Conservation (phyloP, 2,797 vertebrate species). For the Ctenopoma multispine region DNA sequence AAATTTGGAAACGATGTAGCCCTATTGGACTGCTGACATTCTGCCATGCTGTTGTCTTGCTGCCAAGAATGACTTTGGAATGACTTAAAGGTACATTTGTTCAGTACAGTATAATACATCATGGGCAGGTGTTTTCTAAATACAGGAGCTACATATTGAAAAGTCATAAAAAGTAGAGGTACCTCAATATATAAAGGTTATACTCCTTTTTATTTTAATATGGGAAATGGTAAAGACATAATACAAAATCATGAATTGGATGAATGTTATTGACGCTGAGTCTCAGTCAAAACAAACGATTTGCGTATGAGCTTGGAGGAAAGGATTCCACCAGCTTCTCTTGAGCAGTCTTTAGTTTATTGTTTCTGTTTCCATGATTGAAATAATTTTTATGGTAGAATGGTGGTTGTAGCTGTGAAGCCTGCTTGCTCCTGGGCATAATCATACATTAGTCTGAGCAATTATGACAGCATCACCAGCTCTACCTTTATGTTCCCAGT, state of each 20-base stretch:
- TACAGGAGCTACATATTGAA: not conserved
- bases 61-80: slow-evolving; percentile 9
- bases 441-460: slow-evolving; percentile 5
- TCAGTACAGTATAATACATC: not conserved
- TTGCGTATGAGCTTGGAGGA: not conserved
- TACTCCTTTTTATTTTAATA: not conserved
- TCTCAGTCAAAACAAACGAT: not conserved
- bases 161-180: not conserved
- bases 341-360: not conserved
- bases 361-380: not conserved
- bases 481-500: slow-evolving; percentile 2
- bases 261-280: not conserved
- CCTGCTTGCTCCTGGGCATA: not conserved
- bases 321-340: not conserved
- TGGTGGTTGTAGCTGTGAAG: not conserved
- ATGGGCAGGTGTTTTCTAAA: not conserved
- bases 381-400: not conserved
- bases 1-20: slow-evolving; percentile 3
- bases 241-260: not conserved
- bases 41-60: not conserved
- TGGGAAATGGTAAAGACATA: not conserved
- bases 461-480: slow-evolving; percentile 2
- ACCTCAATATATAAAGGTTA: not conserved
- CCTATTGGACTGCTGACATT: not conserved
- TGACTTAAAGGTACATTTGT: not conserved